phyloP scores from a whole-genome alignment of 2,113 vertebrate genomes.

The Cygnus atratus region DNA sequence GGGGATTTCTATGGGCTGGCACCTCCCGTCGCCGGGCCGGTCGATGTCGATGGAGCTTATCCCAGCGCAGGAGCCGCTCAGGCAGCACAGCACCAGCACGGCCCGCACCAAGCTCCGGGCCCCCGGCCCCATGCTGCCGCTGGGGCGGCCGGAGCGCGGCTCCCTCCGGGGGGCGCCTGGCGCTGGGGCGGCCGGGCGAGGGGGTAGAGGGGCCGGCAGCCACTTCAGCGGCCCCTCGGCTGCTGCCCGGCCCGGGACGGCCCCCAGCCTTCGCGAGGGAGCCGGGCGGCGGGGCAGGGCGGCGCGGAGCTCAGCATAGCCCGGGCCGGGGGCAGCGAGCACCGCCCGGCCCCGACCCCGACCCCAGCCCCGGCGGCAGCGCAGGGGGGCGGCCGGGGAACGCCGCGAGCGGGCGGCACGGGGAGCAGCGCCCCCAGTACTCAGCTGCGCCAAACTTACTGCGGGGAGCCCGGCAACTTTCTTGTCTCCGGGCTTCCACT shows the following conservation, averaged over 20 bases:
- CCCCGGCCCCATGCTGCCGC: neutral
- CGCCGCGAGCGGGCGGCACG: neutral
- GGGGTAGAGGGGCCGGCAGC: too few relatives aligned
- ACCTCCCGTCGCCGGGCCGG: slow-evolving; percentile 88
- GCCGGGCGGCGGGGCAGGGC: neutral
- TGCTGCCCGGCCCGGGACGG: too few relatives aligned
- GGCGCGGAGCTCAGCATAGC: neutral
- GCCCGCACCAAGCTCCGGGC: neutral
- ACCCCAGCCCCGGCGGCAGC: neutral
- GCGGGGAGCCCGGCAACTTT: slow-evolving; percentile 43
- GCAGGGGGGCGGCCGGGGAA: neutral
- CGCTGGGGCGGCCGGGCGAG: too few relatives aligned
- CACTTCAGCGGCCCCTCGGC: too few relatives aligned
- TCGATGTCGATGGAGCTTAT: slow-evolving; percentile 92
- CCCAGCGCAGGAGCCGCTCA: slow-evolving; percentile 71
- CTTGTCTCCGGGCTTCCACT: slow-evolving; percentile 7
- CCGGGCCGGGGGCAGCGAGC: neutral
- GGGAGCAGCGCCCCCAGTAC: neutral
- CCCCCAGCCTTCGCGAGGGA: neutral
- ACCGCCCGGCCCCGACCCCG: neutral
- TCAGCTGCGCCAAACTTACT: neutral
- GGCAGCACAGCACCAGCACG: slow-evolving; percentile 15
- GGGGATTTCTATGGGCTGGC: slow-evolving; percentile 93
- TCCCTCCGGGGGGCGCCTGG: too few relatives aligned
- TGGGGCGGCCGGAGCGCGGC: neutral